Base-by-base conservation (phyloP, 1,140 invertebrate genomes). In the Bombus difficillimus region DNA sequence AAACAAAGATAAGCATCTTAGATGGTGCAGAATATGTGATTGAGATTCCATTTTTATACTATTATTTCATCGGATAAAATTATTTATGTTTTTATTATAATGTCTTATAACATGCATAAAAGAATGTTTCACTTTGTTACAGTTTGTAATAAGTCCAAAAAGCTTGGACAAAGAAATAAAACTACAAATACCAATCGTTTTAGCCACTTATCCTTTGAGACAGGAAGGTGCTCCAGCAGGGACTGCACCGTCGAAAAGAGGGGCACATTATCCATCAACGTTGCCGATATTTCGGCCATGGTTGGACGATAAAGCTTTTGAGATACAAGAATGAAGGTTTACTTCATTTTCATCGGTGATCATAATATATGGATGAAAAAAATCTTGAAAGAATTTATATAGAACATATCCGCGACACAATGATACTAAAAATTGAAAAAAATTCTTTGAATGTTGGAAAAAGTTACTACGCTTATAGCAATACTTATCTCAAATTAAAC, bases 71-170 rank as follows among this genome's bases (percentile, higher is more conserved):
- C 1, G 6, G 47, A 8, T 53, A 53, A 53, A 53, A 8, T 53
- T 53, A 53, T 66, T 66, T 66, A 34, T 66, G 15, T 34, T 66
- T 32, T 34, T 66, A 66, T 34, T 18, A 34, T 66, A 25, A 64
- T 68, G 6, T 68, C 8, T 75, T 75, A 18, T 18, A 47, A 73
- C 13, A 25, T 28, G 3, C 37, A 53, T 3, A 28, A 5, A 37
- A 15, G 32, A 75, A 37, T n/a, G 47, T 62, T n/a, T 25, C n/a
- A n/a, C 73, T 82, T 85, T 72, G 66, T 72, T 84, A 80, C 95
- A 98, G 98, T 99, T 99, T 93, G 97, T 98, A 84, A 97, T 99
- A 90, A 97, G 97, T 92, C 98, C 98, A 85, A 98, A 98, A 95
- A 98, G 98, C 87, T 95, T 98, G 92, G 98, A 99, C 92, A 99